These are phyloP conservation scores for Trematomus loennbergii DNA, from an alignment of 2,113 vertebrate species.

Conservation along the genomic window DNA sequence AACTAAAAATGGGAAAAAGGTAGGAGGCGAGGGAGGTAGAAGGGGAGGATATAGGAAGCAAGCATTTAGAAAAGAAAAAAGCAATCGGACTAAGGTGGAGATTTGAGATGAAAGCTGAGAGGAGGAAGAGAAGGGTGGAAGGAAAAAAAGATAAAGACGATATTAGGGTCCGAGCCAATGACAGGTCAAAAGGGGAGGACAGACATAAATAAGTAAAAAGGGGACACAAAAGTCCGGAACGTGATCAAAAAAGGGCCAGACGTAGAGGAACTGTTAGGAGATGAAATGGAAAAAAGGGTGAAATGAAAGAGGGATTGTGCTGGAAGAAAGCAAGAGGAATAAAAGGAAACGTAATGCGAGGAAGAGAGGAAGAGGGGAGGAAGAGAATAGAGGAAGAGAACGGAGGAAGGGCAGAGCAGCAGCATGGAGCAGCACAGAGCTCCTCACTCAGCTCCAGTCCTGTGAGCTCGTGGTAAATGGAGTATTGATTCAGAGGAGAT, in stretches of 20 bases:
- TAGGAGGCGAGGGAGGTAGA: no score
- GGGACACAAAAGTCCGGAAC: not conserved
- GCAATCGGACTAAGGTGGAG: no score
- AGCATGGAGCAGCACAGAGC: slow-evolving; percentile 11
- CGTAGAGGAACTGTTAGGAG: not conserved
- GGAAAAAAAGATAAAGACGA: not conserved
- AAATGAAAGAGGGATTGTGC: not conserved
- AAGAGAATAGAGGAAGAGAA: not conserved
- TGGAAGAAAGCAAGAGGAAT: not conserved
- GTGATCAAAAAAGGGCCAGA: not conserved
- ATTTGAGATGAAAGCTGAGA: no score
- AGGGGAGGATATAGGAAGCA: not conserved
- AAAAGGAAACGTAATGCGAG: slow-evolving; percentile 11
- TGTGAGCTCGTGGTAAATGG: slow-evolving; percentile 69
- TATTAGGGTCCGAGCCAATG: not conserved
- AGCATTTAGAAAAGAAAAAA: not conserved
- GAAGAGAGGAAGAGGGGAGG: not conserved
- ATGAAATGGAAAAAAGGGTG: not conserved
- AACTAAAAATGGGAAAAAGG: not conserved
- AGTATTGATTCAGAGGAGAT: slow-evolving; percentile 77
- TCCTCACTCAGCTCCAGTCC: slow-evolving; percentile 30
- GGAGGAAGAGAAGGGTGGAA: no score
- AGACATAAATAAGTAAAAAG: no score
- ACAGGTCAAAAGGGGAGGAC: not conserved
- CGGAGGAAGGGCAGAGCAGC: not conserved